phyloP scores from a whole-genome alignment of 2,888 invertebrate species.

The Strigamia maritima region DNA sequence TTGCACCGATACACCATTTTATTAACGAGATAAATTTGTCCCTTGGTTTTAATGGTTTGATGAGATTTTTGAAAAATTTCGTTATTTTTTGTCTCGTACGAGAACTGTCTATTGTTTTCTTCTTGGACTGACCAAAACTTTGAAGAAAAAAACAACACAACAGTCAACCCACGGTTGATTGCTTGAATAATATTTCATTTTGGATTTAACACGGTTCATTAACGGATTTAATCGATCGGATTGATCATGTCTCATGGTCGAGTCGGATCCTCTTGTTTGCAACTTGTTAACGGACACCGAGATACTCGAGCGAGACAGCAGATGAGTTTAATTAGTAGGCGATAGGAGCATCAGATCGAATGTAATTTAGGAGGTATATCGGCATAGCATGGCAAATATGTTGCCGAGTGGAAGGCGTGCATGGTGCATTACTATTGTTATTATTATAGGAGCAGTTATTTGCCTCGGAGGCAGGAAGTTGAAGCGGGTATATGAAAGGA shows the following conservation, averaged over 20 bases:
- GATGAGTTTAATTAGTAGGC: not conserved
- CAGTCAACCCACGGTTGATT: too few relatives aligned
- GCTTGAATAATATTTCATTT: too few relatives aligned
- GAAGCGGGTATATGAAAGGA: not conserved
- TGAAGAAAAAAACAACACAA: too few relatives aligned
- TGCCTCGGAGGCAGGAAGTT: not conserved
- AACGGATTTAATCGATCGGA: not conserved
- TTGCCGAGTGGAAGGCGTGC: not conserved
- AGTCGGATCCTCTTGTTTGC: not conserved
- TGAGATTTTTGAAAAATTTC: too few relatives aligned
- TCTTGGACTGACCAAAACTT: too few relatives aligned
- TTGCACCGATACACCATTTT: too few relatives aligned
- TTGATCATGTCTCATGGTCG: not conserved
- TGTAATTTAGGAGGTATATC: not conserved
- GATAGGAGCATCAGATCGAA: not conserved
- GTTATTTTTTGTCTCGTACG: too few relatives aligned
- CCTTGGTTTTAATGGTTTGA: too few relatives aligned
- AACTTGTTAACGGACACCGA: not conserved
- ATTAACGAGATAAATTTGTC: too few relatives aligned
- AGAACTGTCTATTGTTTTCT: too few relatives aligned
- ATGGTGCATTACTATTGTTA: too few relatives aligned
- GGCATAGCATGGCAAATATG: too few relatives aligned
- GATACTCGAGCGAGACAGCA: not conserved
- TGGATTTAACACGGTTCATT: not conserved
- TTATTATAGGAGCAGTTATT: not conserved